A percentile compares a stretch with the other conserved stretches of the same genome.
Conservation (phyloP, 2,888 invertebrate genomes). For the Sericinus montela region DNA sequence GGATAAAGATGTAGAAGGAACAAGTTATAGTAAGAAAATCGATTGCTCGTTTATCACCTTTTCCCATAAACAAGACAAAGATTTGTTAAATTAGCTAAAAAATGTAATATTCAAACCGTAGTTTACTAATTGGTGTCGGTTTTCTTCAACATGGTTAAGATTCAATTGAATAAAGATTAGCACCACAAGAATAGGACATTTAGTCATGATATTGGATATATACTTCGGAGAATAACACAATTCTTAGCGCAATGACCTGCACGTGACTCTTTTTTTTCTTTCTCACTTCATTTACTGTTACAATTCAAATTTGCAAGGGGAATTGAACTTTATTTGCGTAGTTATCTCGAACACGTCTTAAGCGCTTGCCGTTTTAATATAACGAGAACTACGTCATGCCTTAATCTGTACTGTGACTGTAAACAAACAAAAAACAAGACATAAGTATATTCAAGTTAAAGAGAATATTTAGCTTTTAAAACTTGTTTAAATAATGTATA, state of each 20-base stretch:
- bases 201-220: constrained; percentile 10
- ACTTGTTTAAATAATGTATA: constrained; percentile 6
- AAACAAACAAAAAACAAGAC: constrained; percentile 13
- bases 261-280: constrained; percentile 11
- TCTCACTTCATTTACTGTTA: constrained; percentile 17
- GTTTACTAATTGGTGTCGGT: too few relatives aligned
- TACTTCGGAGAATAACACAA: constrained; percentile 15
- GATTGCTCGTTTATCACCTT: too few relatives aligned
- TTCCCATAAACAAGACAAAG: too few relatives aligned
- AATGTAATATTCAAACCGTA: too few relatives aligned
- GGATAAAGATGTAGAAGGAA: too few relatives aligned
- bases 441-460: constrained; percentile 3
- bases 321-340: constrained; percentile 14
- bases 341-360: constrained; percentile 1
- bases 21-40: too few relatives aligned
- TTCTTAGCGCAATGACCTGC: constrained; percentile 14
- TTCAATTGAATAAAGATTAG: too few relatives aligned
- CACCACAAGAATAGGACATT: not conserved
- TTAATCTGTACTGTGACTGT: constrained; percentile 15
- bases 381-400: constrained; percentile 15
- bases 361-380: constrained; percentile 7
- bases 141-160: too few relatives aligned
- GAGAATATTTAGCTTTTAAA: too few relatives aligned
- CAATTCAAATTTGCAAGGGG: constrained; percentile 4
- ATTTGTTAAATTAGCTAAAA: too few relatives aligned